phyloP scores from a whole-genome alignment of 1,140 invertebrate species.

The Propsilocerus akamusi region DNA sequence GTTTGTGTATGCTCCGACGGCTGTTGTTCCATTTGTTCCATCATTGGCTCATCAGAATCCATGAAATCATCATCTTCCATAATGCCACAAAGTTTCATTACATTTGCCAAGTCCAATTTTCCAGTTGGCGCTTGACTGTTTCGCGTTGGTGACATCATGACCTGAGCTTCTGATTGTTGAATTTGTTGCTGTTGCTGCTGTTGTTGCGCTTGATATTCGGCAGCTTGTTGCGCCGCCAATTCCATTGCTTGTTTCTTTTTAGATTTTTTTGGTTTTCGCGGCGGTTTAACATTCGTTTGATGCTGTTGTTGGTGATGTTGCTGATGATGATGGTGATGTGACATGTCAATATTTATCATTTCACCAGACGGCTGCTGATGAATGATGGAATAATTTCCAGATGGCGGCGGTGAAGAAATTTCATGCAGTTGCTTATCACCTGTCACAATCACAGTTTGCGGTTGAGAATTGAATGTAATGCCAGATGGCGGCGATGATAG shows the following conservation, averaged over 20 bases:
- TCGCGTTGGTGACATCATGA: slow-evolving; percentile 8
- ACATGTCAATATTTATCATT: slow-evolving; percentile 4
- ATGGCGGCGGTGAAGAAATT: slow-evolving; percentile 11
- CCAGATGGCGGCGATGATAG: slow-evolving; percentile 10
- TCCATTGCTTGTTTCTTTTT: slow-evolving; percentile 1
- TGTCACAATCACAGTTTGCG: slow-evolving; percentile 7
- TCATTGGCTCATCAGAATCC: slow-evolving; percentile 12
- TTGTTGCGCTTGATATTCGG: slow-evolving; percentile 9
- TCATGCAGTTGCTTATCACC: background rate
- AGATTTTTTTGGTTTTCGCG: slow-evolving; percentile 6
- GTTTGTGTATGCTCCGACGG: slow-evolving; percentile 3
- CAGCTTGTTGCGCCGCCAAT: background rate
- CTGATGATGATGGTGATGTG: slow-evolving; percentile 9
- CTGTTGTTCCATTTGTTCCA: slow-evolving; percentile 11
- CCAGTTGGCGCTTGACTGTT: slow-evolving; percentile 12
- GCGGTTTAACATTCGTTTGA: slow-evolving; percentile 2
- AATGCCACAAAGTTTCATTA: slow-evolving; percentile 31
- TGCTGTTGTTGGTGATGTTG: slow-evolving; percentile 12
- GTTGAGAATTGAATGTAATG: slow-evolving; percentile 17
- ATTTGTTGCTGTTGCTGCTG: slow-evolving; percentile 18
- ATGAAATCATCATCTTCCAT: slow-evolving; percentile 19
- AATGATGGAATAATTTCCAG: slow-evolving; percentile 11
- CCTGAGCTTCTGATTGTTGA: slow-evolving; percentile 10
- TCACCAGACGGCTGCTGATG: slow-evolving; percentile 1
- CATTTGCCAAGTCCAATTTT: slow-evolving; percentile 32